Conservation (phyloP, 2,797 vertebrate species). For the Falco concolor region DNA sequence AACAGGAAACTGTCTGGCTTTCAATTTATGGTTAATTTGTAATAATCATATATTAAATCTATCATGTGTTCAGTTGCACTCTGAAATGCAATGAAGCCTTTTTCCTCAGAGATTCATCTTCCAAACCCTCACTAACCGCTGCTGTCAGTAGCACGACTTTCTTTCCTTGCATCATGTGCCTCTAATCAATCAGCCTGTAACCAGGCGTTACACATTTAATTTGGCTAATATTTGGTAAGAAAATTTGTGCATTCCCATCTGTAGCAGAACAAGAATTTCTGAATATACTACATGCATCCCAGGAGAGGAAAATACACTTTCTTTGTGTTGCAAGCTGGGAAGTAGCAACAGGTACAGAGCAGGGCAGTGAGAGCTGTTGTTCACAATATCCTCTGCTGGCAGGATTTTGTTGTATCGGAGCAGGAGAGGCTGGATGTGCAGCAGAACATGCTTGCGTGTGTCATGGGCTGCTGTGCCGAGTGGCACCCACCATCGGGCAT, state of each 20-base stretch:
- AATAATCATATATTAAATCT: conserved; percentile 20
- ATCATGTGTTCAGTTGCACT: not conserved
- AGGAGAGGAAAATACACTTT: not conserved
- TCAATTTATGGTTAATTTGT: conserved; percentile 42
- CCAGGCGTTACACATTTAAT: not conserved
- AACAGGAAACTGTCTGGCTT: conserved; percentile 35
- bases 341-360: not conserved
- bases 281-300: not conserved
- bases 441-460: not conserved
- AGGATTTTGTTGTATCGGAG: not conserved
- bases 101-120: not conserved
- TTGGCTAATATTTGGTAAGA: not conserved
- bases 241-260: rapidly evolving
- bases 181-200: not conserved
- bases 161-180: not conserved
- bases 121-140: not conserved
- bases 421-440: not conserved
- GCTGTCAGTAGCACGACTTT: not conserved
- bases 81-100: not conserved
- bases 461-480: not conserved
- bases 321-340: not conserved
- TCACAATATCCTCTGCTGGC: not conserved
- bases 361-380: not conserved
- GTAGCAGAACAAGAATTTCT: not conserved
- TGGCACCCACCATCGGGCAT: rapidly evolving